A percentile compares a stretch with the other conserved stretches of the same genome.
These are phyloP conservation scores for Habropoda laboriosa DNA, from an alignment of 1,140 invertebrate species.

Conservation along the genomic window DNA sequence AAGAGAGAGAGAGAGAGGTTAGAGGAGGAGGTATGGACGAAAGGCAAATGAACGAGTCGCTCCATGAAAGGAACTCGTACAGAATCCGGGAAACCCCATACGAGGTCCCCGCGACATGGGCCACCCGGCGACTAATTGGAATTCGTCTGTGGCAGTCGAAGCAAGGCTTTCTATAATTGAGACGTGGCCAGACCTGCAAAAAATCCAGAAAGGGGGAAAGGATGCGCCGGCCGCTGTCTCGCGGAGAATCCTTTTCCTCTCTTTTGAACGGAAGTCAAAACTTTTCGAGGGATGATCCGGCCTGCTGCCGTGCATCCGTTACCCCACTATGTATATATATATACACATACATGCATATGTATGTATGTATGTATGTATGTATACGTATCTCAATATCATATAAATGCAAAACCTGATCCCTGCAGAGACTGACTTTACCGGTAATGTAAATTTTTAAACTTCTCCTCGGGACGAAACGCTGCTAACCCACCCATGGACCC, in stretches of 20 bases:
- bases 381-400: constrained; percentile 42
- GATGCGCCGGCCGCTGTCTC: constrained; percentile 67
- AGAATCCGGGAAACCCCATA: constrained; percentile 82
- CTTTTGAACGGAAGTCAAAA: constrained; percentile 62
- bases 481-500: too few species aligned
- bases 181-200: constrained; percentile 77
- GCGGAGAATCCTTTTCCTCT: constrained; percentile 64
- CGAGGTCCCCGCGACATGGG: constrained; percentile 77
- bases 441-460: constrained; percentile 29
- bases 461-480: not conserved
- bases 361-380: not conserved
- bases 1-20: constrained; percentile 7
- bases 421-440: constrained; percentile 2
- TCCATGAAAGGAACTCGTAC: constrained; percentile 82
- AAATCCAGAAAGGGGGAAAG: constrained; percentile 67
- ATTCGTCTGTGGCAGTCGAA: constrained; percentile 82
- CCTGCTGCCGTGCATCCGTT: constrained; percentile 32
- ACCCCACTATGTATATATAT: not conserved
- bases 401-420: constrained; percentile 37
- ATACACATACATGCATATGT: constrained; percentile 6
- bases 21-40: constrained; percentile 71
- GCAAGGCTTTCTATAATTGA: constrained; percentile 82
- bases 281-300: constrained; percentile 57
- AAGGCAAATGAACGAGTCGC: constrained; percentile 81
- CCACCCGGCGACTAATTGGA: constrained; percentile 81